A percentile compares a stretch with the other conserved stretches of the same genome.
Conservation (phyloP, 2,797 vertebrate species). For the Leuciscus waleckii region DNA sequence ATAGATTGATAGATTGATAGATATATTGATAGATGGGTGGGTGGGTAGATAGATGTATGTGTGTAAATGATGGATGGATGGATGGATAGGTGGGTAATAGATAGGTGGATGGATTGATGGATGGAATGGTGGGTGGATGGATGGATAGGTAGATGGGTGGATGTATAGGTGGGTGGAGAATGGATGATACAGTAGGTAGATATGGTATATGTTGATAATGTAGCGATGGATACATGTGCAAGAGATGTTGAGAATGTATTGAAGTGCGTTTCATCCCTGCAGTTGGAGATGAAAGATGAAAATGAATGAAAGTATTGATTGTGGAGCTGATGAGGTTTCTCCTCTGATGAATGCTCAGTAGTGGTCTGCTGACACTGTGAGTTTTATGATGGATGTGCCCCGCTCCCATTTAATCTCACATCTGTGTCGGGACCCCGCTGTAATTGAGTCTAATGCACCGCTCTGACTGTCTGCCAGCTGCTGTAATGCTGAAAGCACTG, state of each 20-base stretch:
- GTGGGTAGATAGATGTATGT: accelerated
- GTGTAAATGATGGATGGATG: background rate
- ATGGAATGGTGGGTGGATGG: background rate
- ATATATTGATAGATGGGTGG: accelerated
- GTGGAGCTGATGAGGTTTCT: conserved; percentile 26
- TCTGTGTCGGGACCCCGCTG: background rate
- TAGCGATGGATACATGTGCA: background rate
- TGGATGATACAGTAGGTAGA: background rate
- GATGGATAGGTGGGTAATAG: background rate
- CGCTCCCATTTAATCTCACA: conserved; percentile 20
- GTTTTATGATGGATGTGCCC: conserved; percentile 29
- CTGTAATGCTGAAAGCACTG: background rate
- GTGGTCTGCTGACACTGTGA: conserved; percentile 6
- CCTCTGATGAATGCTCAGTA: background rate
- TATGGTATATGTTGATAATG: background rate
- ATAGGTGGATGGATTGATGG: background rate
- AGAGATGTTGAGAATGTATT: background rate
- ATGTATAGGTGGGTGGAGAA: background rate
- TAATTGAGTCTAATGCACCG: conserved; percentile 23
- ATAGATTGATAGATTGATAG: accelerated
- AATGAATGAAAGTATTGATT: conserved; percentile 28
- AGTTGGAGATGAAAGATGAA: conserved; percentile 5
- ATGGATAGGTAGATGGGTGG: background rate
- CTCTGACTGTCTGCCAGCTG: background rate
- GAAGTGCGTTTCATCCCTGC: background rate